Base-by-base conservation (phyloP, 2,888 invertebrate genomes). In the Phalera bucephala region DNA sequence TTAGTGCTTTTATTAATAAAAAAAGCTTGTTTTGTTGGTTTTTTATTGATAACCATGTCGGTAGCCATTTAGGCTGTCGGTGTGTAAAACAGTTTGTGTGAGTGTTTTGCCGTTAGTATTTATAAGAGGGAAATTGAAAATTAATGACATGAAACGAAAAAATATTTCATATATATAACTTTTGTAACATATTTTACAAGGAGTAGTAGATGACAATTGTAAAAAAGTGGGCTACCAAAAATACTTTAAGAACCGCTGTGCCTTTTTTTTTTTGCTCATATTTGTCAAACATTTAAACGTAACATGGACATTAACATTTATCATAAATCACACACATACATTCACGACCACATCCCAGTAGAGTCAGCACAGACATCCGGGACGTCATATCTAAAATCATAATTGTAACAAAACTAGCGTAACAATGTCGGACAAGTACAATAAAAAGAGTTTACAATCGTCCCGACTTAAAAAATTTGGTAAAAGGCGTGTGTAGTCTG, bases 51-150 rank as follows among this genome's bases (percentile, higher is more conserved):
- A n/a, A n/a, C n/a, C 20, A 19, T 1, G 27, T 7, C 10, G 3
- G 10, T 14, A 13, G 36, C 40, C 34, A 48, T 45, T 11, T 28
- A n/a, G 47, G 47, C 31, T 17, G 38, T 52, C 35, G 33, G 32
- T 35, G 25, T 45, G 5, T 32, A 9, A 21, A n/a, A 1, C 3
- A n/a, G 22, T 23, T 15, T 5, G 20, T 33, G 37, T 40, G 23
- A 28, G 14, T 30, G 19, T 51, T 52, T 31, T 9, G 13, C 22
- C 20, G 23, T 5, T 22, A 22, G 3, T 10, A 22, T 22, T 3
- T 2, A 22, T 22, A 22, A n/a, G n/a, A n/a, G n/a, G n/a, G n/a
- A n/a, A n/a, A n/a, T n/a, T n/a, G n/a, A n/a, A n/a, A n/a, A n/a
- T n/a, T n/a, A n/a, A n/a, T n/a, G n/a, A n/a, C n/a, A n/a, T n/a